These are phyloP conservation scores for Tiliacea aurago DNA, from an alignment of 2,888 invertebrate genomes.

Conservation along the genomic window DNA sequence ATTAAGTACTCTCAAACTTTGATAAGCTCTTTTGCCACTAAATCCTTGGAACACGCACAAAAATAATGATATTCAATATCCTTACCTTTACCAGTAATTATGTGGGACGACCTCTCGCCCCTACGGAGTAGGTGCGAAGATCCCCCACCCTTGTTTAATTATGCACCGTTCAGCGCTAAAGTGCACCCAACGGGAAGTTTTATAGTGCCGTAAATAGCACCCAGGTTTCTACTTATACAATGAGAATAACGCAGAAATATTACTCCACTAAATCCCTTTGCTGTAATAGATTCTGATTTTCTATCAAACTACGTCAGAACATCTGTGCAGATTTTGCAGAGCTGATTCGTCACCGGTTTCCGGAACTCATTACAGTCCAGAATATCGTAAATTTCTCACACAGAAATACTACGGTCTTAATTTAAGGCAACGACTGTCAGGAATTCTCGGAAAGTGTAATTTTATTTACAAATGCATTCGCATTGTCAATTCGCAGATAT, in stretches of 20 bases:
- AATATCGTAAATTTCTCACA: conserved; percentile 47
- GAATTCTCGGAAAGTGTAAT: conserved; percentile 48
- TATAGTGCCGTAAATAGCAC: conserved; percentile 68
- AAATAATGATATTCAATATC: conserved; percentile 61
- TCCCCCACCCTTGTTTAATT: conserved; percentile 75
- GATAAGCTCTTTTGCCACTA: conserved; percentile 12
- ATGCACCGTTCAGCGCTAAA: conserved; percentile 76
- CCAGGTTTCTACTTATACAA: conserved; percentile 57
- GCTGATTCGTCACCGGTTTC: conserved; percentile 45
- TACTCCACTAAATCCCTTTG: conserved; percentile 33
- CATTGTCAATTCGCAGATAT: conserved; percentile 61
- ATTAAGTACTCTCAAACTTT: conserved; percentile 8
- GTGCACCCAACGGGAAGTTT: conserved; percentile 77
- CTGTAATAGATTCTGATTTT: conserved; percentile 26
- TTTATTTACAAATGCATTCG: conserved; percentile 57
- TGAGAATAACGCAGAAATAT: conserved; percentile 58
- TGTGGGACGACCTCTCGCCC: conserved; percentile 62
- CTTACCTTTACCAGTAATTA: conserved; percentile 64
- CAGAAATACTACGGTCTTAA: conserved; percentile 41
- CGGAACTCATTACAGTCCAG: conserved; percentile 29
- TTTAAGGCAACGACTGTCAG: conserved; percentile 40
- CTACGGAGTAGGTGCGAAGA: conserved; percentile 66
- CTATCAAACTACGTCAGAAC: conserved; percentile 24
- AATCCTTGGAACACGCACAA: conserved; percentile 40
- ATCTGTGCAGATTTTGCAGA: conserved; percentile 7